Percentiles rank a stretch among this genome's conserved stretches.
phyloP scores from a whole-genome alignment of 1,140 invertebrate species.

The Dreissena rostriformis region DNA sequence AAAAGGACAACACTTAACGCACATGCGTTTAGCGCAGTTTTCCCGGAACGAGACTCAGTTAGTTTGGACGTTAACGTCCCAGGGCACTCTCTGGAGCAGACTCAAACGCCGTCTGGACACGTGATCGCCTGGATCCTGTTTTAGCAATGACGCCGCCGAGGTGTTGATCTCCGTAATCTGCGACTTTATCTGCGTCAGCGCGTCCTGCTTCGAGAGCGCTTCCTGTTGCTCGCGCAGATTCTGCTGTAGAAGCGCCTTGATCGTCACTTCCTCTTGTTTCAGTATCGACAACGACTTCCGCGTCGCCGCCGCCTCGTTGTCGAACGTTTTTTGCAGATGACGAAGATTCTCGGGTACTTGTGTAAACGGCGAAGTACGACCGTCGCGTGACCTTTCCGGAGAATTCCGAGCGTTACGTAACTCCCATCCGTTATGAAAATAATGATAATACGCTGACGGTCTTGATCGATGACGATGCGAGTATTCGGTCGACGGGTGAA shows the following conservation, averaged over 20 bases:
- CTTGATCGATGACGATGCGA: no score
- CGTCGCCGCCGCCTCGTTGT: constrained; percentile 3
- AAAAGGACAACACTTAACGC: no score
- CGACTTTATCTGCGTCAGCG: constrained; percentile 30
- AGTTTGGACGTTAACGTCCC: background rate
- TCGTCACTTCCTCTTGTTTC: constrained; percentile 43
- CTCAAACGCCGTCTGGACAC: constrained; percentile 10
- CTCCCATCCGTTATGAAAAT: no score
- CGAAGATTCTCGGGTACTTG: constrained; percentile 36
- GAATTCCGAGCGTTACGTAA: background rate
- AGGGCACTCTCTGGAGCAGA: constrained; percentile 9
- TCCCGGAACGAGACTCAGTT: no score
- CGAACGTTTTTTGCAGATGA: constrained; percentile 33
- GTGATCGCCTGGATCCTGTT: constrained; percentile 24
- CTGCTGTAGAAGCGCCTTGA: constrained; percentile 32
- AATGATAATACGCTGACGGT: no score
- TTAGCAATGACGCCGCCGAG: constrained; percentile 19
- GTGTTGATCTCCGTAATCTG: constrained; percentile 42
- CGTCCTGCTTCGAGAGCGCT: constrained; percentile 28
- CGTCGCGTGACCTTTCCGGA: background rate
- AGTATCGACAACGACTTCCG: constrained; percentile 15
- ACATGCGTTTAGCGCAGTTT: no score
- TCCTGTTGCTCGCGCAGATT: constrained; percentile 41
- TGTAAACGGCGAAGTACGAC: constrained; percentile 7
- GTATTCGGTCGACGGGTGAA: background rate